These are phyloP conservation scores for Scaptomyza hsui DNA, from an alignment of 1,140 invertebrate genomes.

Conservation along the genomic window DNA sequence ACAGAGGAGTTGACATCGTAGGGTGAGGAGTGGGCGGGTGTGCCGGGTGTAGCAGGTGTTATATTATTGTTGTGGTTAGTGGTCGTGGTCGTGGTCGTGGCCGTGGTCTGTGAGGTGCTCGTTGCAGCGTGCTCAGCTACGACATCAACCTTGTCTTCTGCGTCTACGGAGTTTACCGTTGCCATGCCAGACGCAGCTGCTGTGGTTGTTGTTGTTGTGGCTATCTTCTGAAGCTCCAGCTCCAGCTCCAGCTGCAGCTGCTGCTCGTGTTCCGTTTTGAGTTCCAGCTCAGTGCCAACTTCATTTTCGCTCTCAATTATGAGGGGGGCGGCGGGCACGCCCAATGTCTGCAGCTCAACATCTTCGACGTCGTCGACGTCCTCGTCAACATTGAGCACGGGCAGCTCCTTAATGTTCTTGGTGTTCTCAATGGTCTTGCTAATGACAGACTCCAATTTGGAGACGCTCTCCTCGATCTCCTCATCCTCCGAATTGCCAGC, in stretches of 20 bases:
- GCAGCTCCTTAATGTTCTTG: constrained; percentile 76
- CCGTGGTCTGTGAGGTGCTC: constrained; percentile 43
- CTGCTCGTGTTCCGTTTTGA: constrained; percentile 17
- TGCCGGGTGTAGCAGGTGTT: constrained; percentile 34
- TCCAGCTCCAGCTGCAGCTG: constrained; percentile 13
- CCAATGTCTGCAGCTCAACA: constrained; percentile 54
- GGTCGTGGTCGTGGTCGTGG: constrained; percentile 49
- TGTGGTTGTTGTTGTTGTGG: constrained; percentile 26
- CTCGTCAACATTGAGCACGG: constrained; percentile 58
- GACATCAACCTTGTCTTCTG: constrained; percentile 53
- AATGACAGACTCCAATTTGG: constrained; percentile 78
- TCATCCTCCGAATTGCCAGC: constrained; percentile 59
- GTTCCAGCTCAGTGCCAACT: constrained; percentile 41
- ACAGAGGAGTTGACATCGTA: constrained; percentile 50
- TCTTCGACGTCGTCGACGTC: constrained; percentile 68
- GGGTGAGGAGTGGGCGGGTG: constrained; percentile 43
- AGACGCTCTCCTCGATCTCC: constrained; percentile 77
- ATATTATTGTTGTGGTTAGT: constrained; percentile 24
- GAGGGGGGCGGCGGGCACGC: constrained; percentile 41
- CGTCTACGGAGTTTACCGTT: constrained; percentile 43
- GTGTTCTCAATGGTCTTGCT: constrained; percentile 83
- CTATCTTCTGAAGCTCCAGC: background rate
- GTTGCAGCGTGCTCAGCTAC: constrained; percentile 47
- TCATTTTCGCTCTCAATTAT: constrained; percentile 32
- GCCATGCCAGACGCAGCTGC: constrained; percentile 22